These are phyloP conservation scores for Sebastes reedi DNA, from an alignment of 2,797 vertebrate genomes.

Conservation along the genomic window DNA sequence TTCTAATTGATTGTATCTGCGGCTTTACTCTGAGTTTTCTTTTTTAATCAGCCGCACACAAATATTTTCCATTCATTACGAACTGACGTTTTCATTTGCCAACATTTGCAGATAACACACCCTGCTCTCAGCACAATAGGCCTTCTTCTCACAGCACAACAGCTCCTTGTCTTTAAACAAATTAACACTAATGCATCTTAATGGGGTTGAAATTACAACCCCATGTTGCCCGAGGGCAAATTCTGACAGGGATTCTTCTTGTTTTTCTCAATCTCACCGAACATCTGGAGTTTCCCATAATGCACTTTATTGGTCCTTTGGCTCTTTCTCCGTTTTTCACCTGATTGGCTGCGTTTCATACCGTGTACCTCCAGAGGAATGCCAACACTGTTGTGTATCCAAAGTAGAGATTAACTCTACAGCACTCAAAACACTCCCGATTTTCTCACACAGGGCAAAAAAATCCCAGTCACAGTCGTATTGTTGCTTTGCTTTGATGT, in stretches of 20 bases:
- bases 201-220: slow-evolving; percentile 72
- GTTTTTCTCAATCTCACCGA: slow-evolving; percentile 54
- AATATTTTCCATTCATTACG: slow-evolving; percentile 56
- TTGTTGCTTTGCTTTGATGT: slow-evolving; percentile 68
- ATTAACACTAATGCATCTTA: slow-evolving; percentile 70
- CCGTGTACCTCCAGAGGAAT: slow-evolving; percentile 42
- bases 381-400: slow-evolving; percentile 74
- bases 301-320: slow-evolving; percentile 43
- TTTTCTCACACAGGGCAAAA: slow-evolving; percentile 72
- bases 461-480: slow-evolving; percentile 26
- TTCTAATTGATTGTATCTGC: slow-evolving; percentile 23
- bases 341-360: slow-evolving; percentile 52
- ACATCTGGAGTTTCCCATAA: slow-evolving; percentile 64
- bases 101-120: slow-evolving; percentile 61
- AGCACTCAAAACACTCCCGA: slow-evolving; percentile 70
- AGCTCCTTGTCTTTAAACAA: slow-evolving; percentile 74
- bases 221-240: slow-evolving; percentile 38
- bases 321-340: slow-evolving; percentile 36
- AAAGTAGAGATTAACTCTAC: slow-evolving; percentile 73
- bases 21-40: slow-evolving; percentile 11
- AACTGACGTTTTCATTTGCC: slow-evolving; percentile 59
- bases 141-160: slow-evolving; percentile 66
- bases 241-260: slow-evolving; percentile 62
- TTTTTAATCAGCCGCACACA: slow-evolving; percentile 8
- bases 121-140: slow-evolving; percentile 57